A percentile compares a stretch with the other conserved stretches of the same genome.
Evolutionary conservation across 2,797 vertebrate species (phyloP).

Genomic region (Acanthiza pusilla): DNA sequence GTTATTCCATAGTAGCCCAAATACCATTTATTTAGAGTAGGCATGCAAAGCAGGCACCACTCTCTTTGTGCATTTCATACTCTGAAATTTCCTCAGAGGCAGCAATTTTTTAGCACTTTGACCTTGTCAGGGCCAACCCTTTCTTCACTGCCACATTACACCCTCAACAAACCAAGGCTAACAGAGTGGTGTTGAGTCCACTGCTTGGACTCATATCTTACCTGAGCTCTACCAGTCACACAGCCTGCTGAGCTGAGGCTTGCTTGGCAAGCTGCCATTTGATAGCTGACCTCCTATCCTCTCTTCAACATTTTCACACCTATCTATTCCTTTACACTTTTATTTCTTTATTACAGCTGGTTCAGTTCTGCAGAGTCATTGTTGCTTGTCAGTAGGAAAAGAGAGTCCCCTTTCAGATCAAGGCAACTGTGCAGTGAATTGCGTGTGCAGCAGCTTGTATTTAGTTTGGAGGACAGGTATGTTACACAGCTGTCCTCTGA

Average conservation of each 20-base stretch:
- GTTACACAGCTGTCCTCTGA: background rate
- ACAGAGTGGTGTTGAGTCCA: rapidly evolving
- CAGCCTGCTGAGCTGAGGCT: background rate
- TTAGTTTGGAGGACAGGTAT: background rate
- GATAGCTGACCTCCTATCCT: background rate
- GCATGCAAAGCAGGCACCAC: background rate
- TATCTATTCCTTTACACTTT: background rate
- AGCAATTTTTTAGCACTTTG: background rate
- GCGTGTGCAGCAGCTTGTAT: background rate
- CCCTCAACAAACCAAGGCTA: background rate
- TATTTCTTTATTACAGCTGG: background rate
- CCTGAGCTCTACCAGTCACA: background rate
- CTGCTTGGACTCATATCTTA: background rate
- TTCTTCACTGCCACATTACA: background rate
- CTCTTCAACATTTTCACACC: background rate
- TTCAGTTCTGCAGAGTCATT: background rate
- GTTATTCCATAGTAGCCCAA: background rate
- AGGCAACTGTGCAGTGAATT: background rate
- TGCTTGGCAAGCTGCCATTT: background rate
- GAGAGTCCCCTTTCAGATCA: background rate
- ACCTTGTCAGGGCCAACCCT: background rate
- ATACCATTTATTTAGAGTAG: background rate
- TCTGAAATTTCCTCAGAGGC: background rate
- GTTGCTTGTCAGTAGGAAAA: background rate
- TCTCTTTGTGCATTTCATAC: background rate